These are phyloP conservation scores for Rhinopomastus cyanomelas DNA, from an alignment of 2,113 vertebrate genomes.

Conservation along the genomic window DNA sequence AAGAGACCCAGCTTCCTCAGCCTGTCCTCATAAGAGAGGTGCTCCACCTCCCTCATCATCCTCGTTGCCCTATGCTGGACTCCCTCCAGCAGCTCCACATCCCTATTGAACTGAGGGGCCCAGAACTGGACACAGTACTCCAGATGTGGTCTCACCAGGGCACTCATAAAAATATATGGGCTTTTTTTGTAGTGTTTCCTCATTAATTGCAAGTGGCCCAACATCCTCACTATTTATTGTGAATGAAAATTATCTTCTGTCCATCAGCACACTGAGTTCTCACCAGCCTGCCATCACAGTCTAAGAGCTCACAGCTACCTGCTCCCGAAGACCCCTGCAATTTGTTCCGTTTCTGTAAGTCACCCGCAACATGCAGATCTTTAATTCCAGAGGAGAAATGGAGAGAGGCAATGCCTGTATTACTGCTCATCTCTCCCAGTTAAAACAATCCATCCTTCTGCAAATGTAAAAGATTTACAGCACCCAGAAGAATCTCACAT, in stretches of 20 bases:
- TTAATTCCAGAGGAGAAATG: accelerated
- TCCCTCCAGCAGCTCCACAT: no score
- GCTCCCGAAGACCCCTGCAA: background rate
- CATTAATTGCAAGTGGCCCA: background rate
- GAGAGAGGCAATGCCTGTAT: background rate
- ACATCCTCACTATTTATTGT: accelerated
- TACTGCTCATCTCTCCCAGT: background rate
- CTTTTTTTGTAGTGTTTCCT: background rate
- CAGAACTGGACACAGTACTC: no score
- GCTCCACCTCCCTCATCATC: no score
- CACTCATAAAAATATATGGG: accelerated
- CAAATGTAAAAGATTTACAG: background rate
- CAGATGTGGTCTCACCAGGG: no score
- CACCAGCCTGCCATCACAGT: accelerated
- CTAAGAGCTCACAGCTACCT: background rate
- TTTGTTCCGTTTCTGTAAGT: background rate
- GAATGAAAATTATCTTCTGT: background rate
- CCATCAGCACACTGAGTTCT: background rate
- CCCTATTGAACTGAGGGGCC: no score
- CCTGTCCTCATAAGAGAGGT: no score
- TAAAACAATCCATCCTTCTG: background rate
- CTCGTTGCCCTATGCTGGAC: no score
- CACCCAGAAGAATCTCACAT: constrained; percentile 3
- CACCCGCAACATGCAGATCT: background rate
- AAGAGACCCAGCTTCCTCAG: no score